phyloP scores from a whole-genome alignment of 2,888 invertebrate genomes.

The Stictocephala bisonia region DNA sequence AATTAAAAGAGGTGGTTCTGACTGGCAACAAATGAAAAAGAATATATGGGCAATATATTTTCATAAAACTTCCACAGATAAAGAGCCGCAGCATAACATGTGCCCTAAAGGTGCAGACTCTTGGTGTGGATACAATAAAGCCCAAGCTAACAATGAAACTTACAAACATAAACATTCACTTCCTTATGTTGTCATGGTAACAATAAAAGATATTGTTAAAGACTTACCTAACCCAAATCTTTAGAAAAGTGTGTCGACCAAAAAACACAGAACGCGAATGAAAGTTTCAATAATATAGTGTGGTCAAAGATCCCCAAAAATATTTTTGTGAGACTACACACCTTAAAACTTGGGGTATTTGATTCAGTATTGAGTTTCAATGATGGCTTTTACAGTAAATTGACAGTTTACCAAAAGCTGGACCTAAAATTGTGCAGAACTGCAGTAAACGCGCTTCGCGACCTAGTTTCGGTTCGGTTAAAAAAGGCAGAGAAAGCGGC shows the following conservation, averaged over 20 bases:
- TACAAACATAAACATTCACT: slow-evolving; percentile 19
- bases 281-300: slow-evolving; percentile 27
- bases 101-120: slow-evolving; percentile 22
- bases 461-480: neutral
- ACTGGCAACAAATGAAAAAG: slow-evolving; percentile 12
- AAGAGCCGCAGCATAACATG: slow-evolving; percentile 26
- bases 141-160: neutral
- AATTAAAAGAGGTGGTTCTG: slow-evolving; percentile 19
- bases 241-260: slow-evolving; percentile 21
- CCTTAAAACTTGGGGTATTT: slow-evolving; percentile 11
- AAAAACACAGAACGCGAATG: slow-evolving; percentile 27
- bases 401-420: slow-evolving; percentile 10
- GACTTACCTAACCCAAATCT: slow-evolving; percentile 25
- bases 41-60: slow-evolving; percentile 21
- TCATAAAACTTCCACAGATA: slow-evolving; percentile 18
- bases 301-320: slow-evolving; percentile 19
- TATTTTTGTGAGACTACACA: slow-evolving; percentile 22
- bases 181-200: slow-evolving; percentile 18
- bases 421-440: neutral
- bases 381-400: slow-evolving; percentile 29
- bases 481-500: slow-evolving; percentile 18
- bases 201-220: slow-evolving; percentile 19
- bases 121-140: slow-evolving; percentile 37
- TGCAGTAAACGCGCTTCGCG: neutral
- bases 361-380: slow-evolving; percentile 25